Percentiles rank a stretch among this genome's conserved stretches.
phyloP scores from a whole-genome alignment of 2,113 vertebrate species.

The Phyllostomus discolor region DNA sequence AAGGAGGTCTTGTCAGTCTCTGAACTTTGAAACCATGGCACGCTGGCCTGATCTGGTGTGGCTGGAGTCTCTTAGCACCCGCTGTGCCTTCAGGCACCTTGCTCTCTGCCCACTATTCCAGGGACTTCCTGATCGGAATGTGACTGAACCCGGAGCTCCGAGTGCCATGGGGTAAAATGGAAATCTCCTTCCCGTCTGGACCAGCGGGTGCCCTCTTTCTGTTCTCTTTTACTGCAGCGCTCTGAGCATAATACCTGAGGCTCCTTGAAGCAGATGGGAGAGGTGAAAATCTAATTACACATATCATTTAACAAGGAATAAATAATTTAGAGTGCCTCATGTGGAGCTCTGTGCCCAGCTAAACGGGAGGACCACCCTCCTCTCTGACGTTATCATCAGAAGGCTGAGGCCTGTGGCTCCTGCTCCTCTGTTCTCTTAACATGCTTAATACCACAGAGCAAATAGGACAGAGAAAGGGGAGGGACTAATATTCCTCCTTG shows the following conservation, averaged over 20 bases:
- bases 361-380: accelerated
- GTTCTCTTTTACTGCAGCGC: neutral
- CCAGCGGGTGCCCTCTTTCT: neutral
- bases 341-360: neutral
- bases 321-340: neutral
- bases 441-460: neutral
- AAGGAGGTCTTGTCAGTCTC: neutral
- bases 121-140: neutral
- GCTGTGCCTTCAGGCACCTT: neutral
- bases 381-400: neutral
- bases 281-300: neutral
- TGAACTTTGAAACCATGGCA: neutral
- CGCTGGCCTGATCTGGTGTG: neutral
- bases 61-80: neutral
- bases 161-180: neutral
- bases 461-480: neutral
- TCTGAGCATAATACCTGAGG: neutral
- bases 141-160: neutral
- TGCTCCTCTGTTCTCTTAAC: neutral
- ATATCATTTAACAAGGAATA: neutral
- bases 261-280: neutral
- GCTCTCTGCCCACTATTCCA: neutral
- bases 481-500: neutral
- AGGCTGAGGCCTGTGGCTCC: neutral
- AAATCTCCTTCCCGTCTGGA: neutral